Evolutionary conservation across 2,888 invertebrate genomes (phyloP).

Genomic region (Chymomyza fuscimana): DNA sequence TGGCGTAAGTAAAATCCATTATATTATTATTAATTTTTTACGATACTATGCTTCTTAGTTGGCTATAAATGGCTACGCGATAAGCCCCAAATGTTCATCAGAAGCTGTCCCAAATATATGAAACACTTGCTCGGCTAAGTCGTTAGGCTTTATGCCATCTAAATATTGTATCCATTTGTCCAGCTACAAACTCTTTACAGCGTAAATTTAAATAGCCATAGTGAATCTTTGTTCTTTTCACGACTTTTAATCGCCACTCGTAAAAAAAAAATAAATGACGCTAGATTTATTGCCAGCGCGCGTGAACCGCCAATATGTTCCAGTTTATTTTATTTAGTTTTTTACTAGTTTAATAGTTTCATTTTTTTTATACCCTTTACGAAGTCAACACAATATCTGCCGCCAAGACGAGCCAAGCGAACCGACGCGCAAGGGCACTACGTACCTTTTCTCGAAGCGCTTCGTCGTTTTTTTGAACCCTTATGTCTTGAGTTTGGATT

Average conservation of each 20-base stretch:
- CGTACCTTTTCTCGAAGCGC: too few relatives aligned
- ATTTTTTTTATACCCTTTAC: background rate
- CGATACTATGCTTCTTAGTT: constrained; percentile 4
- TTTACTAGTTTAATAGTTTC: background rate
- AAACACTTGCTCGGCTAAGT: background rate
- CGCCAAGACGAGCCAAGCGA: too few relatives aligned
- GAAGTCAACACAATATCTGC: background rate
- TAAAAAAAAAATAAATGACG: background rate
- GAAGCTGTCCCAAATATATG: constrained; percentile 19
- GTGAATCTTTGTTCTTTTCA: background rate
- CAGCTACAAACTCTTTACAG: background rate
- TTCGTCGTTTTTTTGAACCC: too few relatives aligned
- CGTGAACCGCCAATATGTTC: background rate
- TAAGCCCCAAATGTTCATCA: constrained; percentile 6
- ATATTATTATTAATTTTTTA: background rate
- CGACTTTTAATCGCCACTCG: background rate
- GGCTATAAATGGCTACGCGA: constrained; percentile 15
- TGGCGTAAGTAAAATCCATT: constrained; percentile 22
- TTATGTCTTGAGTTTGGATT: too few relatives aligned
- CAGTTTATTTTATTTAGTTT: background rate
- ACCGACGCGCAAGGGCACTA: too few relatives aligned
- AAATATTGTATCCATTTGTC: background rate
- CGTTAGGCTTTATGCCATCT: background rate
- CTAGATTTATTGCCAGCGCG: background rate
- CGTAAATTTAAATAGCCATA: background rate